Evolutionary conservation across 2,888 invertebrate species (phyloP).

Genomic region (Euplexia lucipara): DNA sequence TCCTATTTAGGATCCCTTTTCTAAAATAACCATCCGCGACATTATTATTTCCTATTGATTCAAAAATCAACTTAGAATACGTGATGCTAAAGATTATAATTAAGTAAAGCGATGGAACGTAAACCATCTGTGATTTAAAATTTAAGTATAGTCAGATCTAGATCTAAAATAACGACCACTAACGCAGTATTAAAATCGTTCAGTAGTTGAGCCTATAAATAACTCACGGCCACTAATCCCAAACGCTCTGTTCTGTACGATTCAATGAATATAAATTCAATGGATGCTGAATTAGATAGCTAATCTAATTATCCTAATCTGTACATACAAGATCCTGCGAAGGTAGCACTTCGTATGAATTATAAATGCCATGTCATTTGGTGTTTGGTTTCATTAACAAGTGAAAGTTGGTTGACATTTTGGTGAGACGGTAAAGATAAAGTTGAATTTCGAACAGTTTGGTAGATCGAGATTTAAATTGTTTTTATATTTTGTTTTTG

Average conservation of each 20-base stretch:
- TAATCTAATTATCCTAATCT: slow-evolving; percentile 74
- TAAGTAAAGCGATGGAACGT: too few relatives aligned
- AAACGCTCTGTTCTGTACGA: slow-evolving; percentile 61
- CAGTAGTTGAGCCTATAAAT: slow-evolving; percentile 54
- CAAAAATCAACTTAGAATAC: too few relatives aligned
- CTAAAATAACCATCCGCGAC: too few relatives aligned
- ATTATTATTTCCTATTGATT: too few relatives aligned
- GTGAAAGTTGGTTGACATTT: neutral
- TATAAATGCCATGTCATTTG: slow-evolving; percentile 48
- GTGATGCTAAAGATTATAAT: too few relatives aligned
- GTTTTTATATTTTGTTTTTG: slow-evolving; percentile 1
- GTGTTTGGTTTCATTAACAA: slow-evolving; percentile 31
- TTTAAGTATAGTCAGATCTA: too few relatives aligned
- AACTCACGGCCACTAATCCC: slow-evolving; percentile 65
- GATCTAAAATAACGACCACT: slow-evolving; percentile 25
- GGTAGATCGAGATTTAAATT: neutral
- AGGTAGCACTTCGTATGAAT: slow-evolving; percentile 45
- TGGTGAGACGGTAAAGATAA: slow-evolving; percentile 8
- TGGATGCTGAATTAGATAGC: slow-evolving; percentile 66
- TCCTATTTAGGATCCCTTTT: too few relatives aligned
- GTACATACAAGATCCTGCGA: slow-evolving; percentile 43
- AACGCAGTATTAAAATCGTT: slow-evolving; percentile 24
- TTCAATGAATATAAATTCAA: slow-evolving; percentile 75
- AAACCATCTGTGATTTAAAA: too few relatives aligned
- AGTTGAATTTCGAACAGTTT: neutral